Conservation (phyloP, 64 coral and sea anemone genomes). For the Montipora sp. region DNA sequence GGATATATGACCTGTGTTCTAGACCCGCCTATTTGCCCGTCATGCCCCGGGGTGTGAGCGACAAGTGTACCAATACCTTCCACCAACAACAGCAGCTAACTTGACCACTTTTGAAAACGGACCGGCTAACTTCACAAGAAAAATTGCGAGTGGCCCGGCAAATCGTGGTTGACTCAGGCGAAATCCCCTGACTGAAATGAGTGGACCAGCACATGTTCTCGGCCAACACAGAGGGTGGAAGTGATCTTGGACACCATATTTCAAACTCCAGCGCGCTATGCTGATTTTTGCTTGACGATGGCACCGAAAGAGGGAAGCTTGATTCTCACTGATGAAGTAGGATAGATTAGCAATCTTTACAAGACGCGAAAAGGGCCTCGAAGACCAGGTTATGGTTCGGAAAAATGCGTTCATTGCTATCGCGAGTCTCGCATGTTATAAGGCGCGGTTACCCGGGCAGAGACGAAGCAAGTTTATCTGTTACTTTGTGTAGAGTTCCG, state of each 20-base stretch:
- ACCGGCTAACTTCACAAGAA: slow-evolving; percentile 76
- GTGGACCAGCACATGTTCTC: background rate
- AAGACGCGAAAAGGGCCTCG: background rate
- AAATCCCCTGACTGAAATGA: slow-evolving; percentile 16
- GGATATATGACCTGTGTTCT: too few relatives aligned
- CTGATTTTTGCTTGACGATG: background rate
- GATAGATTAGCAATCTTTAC: background rate
- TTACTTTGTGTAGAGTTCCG: background rate
- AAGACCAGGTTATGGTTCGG: background rate
- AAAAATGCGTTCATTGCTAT: background rate
- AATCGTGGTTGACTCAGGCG: slow-evolving; percentile 51
- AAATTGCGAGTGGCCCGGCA: slow-evolving; percentile 71
- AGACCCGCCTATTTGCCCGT: too few relatives aligned
- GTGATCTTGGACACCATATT: too few relatives aligned
- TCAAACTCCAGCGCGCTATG: too few relatives aligned
- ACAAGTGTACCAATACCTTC: slow-evolving; percentile 46
- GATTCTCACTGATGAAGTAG: background rate
- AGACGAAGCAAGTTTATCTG: too few relatives aligned
- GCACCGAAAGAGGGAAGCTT: background rate
- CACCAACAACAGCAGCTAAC: slow-evolving; percentile 71
- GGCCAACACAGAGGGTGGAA: background rate
- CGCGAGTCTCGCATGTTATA: too few relatives aligned
- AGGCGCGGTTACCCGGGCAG: too few relatives aligned
- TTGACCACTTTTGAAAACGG: slow-evolving; percentile 81
- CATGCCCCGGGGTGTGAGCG: too few relatives aligned